Percentiles rank a stretch among this genome's conserved stretches.
Conservation (phyloP, 1,140 invertebrate species). For the Oedothorax gibbosus region DNA sequence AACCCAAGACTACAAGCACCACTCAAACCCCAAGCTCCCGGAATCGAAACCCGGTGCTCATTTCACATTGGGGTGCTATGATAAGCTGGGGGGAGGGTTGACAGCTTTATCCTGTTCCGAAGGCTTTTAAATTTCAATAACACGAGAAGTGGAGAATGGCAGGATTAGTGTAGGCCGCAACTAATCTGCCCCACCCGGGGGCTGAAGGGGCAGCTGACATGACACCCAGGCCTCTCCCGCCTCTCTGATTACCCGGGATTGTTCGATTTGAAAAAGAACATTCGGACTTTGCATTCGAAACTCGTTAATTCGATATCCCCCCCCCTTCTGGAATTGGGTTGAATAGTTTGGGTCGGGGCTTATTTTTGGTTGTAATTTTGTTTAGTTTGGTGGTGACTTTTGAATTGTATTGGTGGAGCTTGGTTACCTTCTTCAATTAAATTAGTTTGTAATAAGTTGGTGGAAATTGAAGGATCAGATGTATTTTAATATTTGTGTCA, state of each 20-base stretch:
- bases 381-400: neutral
- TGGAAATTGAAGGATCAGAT: neutral
- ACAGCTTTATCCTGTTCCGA: neutral
- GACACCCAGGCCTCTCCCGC: neutral
- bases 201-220: neutral
- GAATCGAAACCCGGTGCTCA: no score
- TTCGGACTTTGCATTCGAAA: neutral
- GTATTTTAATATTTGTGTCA: neutral
- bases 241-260: constrained; percentile 11
- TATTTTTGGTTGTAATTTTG: neutral
- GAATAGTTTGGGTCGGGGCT: no score
- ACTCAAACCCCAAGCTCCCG: no score
- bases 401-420: neutral
- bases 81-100: neutral
- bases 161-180: constrained; percentile 21
- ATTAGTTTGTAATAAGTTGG: neutral
- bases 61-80: no score
- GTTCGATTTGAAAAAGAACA: neutral
- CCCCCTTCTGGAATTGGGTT: neutral
- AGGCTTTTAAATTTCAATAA: constrained; percentile 47
- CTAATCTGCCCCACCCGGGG: neutral
- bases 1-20: no score
- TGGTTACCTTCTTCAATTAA: neutral
- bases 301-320: constrained; percentile 15
- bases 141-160: constrained; percentile 6